These are phyloP conservation scores for Aurelia coerulea DNA, from an alignment of 30 jellyfish, hydroid and myxozoan species.

Conservation along the genomic window DNA sequence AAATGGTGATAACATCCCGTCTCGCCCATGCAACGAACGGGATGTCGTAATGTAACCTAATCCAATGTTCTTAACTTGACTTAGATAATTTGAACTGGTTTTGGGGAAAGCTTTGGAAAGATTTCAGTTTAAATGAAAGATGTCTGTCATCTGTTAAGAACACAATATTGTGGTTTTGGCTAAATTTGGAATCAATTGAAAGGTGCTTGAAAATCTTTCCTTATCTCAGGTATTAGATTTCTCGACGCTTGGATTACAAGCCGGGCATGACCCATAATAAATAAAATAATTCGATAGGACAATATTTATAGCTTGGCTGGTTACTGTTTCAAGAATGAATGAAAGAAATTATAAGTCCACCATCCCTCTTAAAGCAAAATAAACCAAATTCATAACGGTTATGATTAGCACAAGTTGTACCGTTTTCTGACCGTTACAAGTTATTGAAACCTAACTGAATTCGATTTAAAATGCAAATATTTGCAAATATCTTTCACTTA, in stretches of 20 bases:
- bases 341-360: no score
- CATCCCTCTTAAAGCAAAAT: no score
- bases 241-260: background rate
- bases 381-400: no score
- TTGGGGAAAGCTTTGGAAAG: conserved; percentile 3
- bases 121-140: background rate
- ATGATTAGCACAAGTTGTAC: no score
- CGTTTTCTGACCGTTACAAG: no score
- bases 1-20: no score
- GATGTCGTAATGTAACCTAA: background rate
- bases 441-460: no score
- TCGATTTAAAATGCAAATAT: no score
- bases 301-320: background rate
- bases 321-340: no score
- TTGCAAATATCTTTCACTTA: no score
- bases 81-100: background rate
- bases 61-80: background rate
- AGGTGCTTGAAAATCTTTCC: conserved; percentile 22
- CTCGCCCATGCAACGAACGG: background rate
- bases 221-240: conserved; percentile 13
- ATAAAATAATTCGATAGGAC: background rate
- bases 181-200: conserved; percentile 24
- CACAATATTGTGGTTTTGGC: conserved; percentile 22
- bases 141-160: conserved; percentile 17
- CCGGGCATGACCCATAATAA: background rate